A percentile compares a stretch with the other conserved stretches of the same genome.
phyloP scores from a whole-genome alignment of 2,888 invertebrate species.

The Metalampra italica region DNA sequence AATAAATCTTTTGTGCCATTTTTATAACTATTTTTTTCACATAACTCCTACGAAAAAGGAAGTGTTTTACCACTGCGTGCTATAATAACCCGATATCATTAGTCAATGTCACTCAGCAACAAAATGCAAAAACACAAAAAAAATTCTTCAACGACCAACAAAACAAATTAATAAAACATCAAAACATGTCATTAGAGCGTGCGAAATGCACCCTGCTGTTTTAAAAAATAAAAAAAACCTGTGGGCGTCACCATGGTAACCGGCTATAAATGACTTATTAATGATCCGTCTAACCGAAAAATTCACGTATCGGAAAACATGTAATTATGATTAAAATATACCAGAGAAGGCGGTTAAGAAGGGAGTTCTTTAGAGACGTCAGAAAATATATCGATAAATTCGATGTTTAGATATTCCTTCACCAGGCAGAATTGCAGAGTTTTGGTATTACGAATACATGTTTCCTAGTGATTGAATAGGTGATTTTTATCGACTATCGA shows the following conservation, averaged over 20 bases:
- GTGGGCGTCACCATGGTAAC: conserved; percentile 64
- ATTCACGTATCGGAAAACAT: conserved; percentile 65
- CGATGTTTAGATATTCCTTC: not conserved
- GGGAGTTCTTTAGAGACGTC: conserved; percentile 23
- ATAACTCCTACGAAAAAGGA: no score
- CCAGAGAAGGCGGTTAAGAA: conserved; percentile 29
- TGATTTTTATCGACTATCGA: no score
- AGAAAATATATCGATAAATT: conserved; percentile 6
- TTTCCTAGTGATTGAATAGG: no score
- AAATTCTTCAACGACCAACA: not conserved
- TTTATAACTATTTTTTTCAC: no score
- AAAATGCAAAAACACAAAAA: not conserved
- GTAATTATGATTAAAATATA: conserved; percentile 57
- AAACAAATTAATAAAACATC: conserved; percentile 30
- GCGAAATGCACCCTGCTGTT: conserved; percentile 36
- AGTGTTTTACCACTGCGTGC: no score
- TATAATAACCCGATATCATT: no score
- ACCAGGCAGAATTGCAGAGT: no score
- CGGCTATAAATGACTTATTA: conserved; percentile 63
- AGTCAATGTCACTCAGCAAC: no score
- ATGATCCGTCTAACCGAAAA: conserved; percentile 58
- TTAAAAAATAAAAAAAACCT: conserved; percentile 21
- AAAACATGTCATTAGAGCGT: conserved; percentile 50
- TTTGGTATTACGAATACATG: no score
- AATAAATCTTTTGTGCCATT: no score